These are phyloP conservation scores for Myotis brandtii DNA, from an alignment of 2,113 vertebrate genomes.

Conservation along the genomic window DNA sequence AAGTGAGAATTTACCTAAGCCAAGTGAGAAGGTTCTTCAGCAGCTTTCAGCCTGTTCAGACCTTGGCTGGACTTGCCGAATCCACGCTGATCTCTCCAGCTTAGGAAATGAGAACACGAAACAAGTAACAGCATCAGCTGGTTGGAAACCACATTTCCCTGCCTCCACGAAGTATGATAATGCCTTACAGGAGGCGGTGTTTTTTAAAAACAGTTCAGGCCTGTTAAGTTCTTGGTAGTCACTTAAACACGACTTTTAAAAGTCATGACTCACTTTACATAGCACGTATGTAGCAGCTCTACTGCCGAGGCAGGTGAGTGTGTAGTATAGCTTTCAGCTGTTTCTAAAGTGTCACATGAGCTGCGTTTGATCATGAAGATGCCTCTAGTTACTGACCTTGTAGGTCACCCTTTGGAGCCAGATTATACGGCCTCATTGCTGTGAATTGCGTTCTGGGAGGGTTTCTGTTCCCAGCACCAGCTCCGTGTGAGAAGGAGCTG, in stretches of 20 bases:
- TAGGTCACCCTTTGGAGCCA: not conserved
- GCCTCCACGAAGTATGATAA: not conserved
- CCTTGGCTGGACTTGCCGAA: not conserved
- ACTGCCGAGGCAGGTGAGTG: not conserved
- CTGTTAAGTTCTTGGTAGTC: not conserved
- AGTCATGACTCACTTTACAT: not conserved
- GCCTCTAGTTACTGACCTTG: not conserved
- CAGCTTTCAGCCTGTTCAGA: not conserved
- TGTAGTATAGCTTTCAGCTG: not conserved
- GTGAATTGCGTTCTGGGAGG: not conserved
- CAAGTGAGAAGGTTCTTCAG: not conserved
- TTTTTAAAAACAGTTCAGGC: not conserved
- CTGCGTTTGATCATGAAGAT: not conserved
- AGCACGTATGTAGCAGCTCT: not conserved
- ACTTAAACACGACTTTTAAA: not conserved
- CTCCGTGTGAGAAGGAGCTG: not conserved
- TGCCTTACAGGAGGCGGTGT: not conserved
- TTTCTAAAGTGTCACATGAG: not conserved
- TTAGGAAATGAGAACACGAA: not conserved
- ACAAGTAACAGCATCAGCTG: not conserved
- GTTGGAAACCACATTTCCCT: not conserved
- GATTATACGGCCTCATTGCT: rapidly evolving
- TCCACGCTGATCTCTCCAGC: not conserved
- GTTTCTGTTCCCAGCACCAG: not conserved
- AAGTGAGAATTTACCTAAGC: constrained; percentile 10